Percentiles rank a stretch among this genome's conserved stretches.
Evolutionary conservation across 1,140 invertebrate species (phyloP).

Genomic region (Bactericera cockerelli): DNA sequence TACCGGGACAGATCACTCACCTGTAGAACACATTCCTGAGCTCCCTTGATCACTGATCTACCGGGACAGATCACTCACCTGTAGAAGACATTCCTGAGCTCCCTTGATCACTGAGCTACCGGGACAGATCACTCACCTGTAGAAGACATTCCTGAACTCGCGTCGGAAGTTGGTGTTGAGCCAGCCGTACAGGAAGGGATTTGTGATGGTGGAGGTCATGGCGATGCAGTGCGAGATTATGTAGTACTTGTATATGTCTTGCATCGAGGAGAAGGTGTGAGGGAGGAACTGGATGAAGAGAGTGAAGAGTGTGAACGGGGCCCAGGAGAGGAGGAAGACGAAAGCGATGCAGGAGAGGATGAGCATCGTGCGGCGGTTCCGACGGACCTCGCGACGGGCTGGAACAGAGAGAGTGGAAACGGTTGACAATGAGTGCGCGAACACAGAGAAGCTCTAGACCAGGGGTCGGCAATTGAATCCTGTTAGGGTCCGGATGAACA

Average conservation of each 20-base stretch:
- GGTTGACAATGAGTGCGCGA: too few relatives aligned
- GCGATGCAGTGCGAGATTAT: constrained; percentile 38
- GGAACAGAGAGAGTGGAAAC: too few relatives aligned
- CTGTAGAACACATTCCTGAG: too few relatives aligned
- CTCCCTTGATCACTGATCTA: too few relatives aligned
- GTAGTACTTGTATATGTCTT: constrained; percentile 32
- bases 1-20: too few relatives aligned
- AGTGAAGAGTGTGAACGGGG: constrained; percentile 38
- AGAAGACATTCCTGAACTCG: constrained; percentile 20
- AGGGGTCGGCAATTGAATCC: too few relatives aligned
- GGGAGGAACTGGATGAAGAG: constrained; percentile 29
- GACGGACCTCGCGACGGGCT: constrained; percentile 28
- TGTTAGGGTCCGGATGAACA: too few relatives aligned
- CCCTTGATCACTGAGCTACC: too few relatives aligned
- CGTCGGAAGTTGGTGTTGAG: constrained; percentile 35
- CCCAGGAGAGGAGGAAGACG: constrained; percentile 34
- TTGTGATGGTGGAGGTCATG: constrained; percentile 38
- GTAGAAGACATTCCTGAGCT: too few relatives aligned
- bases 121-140: too few relatives aligned
- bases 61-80: too few relatives aligned
- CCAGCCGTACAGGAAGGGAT: constrained; percentile 39
- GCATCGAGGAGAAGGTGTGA: constrained; percentile 20
- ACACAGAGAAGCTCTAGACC: too few relatives aligned
- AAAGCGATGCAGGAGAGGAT: constrained; percentile 29
- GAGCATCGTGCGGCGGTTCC: constrained; percentile 35